Evolutionary conservation across 2,797 vertebrate species (phyloP).

Genomic region (Spinibarbus caldwelli): DNA sequence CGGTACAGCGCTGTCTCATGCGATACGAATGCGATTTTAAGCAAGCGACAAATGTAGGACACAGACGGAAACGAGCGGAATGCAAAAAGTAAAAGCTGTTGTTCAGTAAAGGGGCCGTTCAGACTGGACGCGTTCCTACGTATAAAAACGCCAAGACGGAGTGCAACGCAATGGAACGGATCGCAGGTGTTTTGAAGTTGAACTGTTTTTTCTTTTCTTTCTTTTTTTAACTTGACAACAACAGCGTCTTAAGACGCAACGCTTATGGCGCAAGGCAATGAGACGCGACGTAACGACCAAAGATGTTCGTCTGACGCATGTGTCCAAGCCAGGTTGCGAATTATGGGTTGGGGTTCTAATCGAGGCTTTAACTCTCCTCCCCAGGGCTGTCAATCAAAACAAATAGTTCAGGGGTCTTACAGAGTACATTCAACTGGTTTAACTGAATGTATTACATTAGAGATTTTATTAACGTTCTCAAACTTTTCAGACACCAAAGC

Average conservation of each 20-base stretch:
- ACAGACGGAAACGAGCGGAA: neutral
- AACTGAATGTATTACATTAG: neutral
- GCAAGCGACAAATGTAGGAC: constrained; percentile 16
- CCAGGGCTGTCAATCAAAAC: neutral
- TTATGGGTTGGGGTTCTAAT: neutral
- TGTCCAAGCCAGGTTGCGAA: neutral
- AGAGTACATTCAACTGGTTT: neutral
- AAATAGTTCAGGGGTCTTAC: neutral
- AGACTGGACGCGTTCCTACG: neutral
- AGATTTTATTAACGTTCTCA: neutral
- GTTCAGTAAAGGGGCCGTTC: neutral
- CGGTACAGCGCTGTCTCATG: constrained; percentile 23
- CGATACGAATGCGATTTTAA: constrained; percentile 7
- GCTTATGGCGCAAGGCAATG: neutral
- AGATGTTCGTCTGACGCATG: neutral
- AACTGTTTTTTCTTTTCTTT: neutral
- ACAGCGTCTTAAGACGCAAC: neutral
- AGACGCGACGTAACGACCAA: neutral
- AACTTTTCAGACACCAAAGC: neutral
- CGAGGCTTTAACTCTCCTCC: neutral
- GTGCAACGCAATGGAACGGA: neutral
- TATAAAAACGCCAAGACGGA: neutral
- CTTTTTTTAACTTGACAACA: neutral
- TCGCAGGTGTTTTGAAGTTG: neutral
- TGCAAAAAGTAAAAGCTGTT: neutral